A percentile compares a stretch with the other conserved stretches of the same genome.
These are phyloP conservation scores for Lapara coniferarum DNA, from an alignment of 2,888 invertebrate genomes.

Conservation along the genomic window DNA sequence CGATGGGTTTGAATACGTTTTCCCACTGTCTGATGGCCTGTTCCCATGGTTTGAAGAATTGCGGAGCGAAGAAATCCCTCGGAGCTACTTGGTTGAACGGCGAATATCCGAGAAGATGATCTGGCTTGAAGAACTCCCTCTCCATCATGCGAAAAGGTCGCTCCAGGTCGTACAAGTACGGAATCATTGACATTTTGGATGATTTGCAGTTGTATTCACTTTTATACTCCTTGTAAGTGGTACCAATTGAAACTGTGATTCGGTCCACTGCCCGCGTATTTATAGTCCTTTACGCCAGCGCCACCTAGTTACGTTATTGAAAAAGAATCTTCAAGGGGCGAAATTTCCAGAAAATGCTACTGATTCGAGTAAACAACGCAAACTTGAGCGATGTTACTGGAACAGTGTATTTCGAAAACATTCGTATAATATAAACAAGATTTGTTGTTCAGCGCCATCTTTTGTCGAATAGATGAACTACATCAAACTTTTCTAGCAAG, in stretches of 20 bases:
- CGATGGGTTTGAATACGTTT: slow-evolving; percentile 55
- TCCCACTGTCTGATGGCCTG: slow-evolving; percentile 48
- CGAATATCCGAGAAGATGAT: slow-evolving; percentile 46
- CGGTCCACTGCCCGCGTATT: slow-evolving; percentile 37
- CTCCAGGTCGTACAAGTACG: slow-evolving; percentile 60
- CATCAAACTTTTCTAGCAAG: not conserved
- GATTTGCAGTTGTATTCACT: slow-evolving; percentile 29
- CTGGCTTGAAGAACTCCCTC: slow-evolving; percentile 56
- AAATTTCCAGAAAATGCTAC: slow-evolving; percentile 36
- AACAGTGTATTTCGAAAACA: slow-evolving; percentile 26
- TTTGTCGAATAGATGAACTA: slow-evolving; percentile 47
- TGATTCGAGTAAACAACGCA: slow-evolving; percentile 26
- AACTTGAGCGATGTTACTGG: slow-evolving; percentile 28
- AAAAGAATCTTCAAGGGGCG: slow-evolving; percentile 37
- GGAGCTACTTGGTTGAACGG: slow-evolving; percentile 46
- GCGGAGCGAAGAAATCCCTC: slow-evolving; percentile 42
- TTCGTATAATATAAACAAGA: not conserved
- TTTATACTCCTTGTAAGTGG: not conserved
- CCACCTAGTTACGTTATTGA: slow-evolving; percentile 43
- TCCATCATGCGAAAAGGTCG: slow-evolving; percentile 68
- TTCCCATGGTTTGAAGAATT: slow-evolving; percentile 51
- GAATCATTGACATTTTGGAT: slow-evolving; percentile 64
- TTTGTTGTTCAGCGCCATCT: slow-evolving; percentile 50
- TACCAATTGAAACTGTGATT: slow-evolving; percentile 13
- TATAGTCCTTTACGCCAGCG: slow-evolving; percentile 46